Percentiles rank a stretch among this genome's conserved stretches.
These are phyloP conservation scores for Centrocercus urophasianus DNA, from an alignment of 2,113 vertebrate genomes.

Conservation along the genomic window DNA sequence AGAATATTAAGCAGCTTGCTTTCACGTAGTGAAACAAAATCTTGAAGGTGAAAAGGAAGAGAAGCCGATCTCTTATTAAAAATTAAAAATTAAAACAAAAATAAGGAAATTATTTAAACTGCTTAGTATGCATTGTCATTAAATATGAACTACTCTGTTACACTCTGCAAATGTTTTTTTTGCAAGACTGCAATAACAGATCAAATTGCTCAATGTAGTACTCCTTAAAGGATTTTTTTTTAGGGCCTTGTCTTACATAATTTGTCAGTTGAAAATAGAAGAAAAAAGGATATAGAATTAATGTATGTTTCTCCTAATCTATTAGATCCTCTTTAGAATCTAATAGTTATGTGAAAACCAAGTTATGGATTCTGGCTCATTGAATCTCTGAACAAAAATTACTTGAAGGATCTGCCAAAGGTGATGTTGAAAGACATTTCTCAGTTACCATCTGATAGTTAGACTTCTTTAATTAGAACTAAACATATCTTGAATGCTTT, in stretches of 20 bases:
- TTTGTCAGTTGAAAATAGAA: not conserved
- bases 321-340: too few species aligned
- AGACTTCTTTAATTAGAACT: not conserved
- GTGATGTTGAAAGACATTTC: not conserved
- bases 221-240: not conserved
- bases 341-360: not conserved
- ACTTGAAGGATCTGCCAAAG: not conserved
- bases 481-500: not conserved
- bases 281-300: not conserved
- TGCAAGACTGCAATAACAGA: constrained; percentile 6
- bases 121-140: constrained; percentile 57
- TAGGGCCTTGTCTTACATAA: not conserved
- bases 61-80: constrained; percentile 29
- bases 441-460: not conserved
- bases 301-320: not conserved
- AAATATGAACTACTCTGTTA: not conserved
- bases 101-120: not conserved
- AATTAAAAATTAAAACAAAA: constrained; percentile 19
- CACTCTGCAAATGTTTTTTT: not conserved
- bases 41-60: constrained; percentile 61
- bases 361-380: not conserved
- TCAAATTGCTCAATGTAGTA: constrained; percentile 14
- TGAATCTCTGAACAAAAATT: not conserved
- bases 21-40: constrained; percentile 63
- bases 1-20: constrained; percentile 77